These are phyloP conservation scores for Drosophila jambulina DNA, from an alignment of 1,140 invertebrate species.

Conservation along the genomic window DNA sequence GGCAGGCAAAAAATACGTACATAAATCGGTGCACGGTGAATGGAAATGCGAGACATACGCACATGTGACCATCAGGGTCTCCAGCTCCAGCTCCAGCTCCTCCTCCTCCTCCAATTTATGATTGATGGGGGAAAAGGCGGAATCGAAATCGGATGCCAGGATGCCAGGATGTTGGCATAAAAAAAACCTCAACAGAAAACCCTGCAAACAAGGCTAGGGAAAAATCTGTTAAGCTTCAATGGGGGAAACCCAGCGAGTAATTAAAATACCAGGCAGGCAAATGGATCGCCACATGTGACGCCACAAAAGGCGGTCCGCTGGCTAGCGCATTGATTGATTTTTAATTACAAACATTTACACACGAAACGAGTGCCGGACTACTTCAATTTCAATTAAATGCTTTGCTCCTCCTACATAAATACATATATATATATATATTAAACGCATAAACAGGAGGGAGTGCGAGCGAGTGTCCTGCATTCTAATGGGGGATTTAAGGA, in stretches of 20 bases:
- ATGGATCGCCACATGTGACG: conserved; percentile 70
- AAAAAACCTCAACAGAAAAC: conserved; percentile 9
- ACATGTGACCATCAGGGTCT: conserved; percentile 49
- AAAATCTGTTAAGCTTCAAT: conserved; percentile 45
- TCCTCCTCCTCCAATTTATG: conserved; percentile 57
- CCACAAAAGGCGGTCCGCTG: conserved; percentile 59
- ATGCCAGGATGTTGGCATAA: neutral
- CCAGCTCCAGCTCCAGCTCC: conserved; percentile 8
- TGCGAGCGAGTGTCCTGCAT: conserved; percentile 35
- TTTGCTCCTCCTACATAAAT: neutral
- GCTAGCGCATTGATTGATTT: conserved; percentile 80
- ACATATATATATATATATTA: conserved; percentile 53
- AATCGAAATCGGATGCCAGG: conserved; percentile 26
- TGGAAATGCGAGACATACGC: conserved; percentile 42
- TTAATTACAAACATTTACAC: conserved; percentile 81
- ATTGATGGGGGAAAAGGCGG: conserved; percentile 60
- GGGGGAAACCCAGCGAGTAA: conserved; percentile 55
- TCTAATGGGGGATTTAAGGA: conserved; percentile 51
- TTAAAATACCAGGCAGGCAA: conserved; percentile 82
- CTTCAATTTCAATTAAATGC: conserved; percentile 81
- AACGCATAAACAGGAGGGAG: conserved; percentile 73
- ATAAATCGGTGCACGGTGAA: conserved; percentile 15
- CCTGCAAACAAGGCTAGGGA: conserved; percentile 21
- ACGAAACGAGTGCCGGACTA: conserved; percentile 47
- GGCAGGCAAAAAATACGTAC: conserved; percentile 7